phyloP scores from a whole-genome alignment of 2,797 vertebrate genomes.

The Ctenopoma kingsleyae region DNA sequence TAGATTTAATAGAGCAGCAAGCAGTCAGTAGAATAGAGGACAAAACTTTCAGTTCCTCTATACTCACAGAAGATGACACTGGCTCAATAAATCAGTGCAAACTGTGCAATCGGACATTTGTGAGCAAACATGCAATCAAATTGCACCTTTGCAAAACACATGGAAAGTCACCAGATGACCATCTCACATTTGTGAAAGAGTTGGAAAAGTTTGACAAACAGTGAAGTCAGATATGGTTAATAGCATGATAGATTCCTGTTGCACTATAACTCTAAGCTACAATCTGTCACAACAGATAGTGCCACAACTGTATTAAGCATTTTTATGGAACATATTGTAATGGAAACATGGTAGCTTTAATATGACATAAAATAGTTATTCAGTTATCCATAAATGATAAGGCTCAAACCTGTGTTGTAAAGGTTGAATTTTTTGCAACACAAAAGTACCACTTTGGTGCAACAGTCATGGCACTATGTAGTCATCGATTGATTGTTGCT shows the following conservation, averaged over 20 bases:
- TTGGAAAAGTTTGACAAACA: constrained; percentile 95
- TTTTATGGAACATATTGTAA: constrained; percentile 48
- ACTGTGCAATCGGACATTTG: constrained; percentile 98
- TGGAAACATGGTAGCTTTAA: constrained; percentile 68
- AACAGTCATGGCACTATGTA: constrained; percentile 78
- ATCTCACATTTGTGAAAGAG: constrained; percentile 97
- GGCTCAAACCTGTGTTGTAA: constrained; percentile 47
- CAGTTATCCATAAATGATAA: constrained; percentile 40
- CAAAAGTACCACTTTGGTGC: constrained; percentile 55
- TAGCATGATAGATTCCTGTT: constrained; percentile 88
- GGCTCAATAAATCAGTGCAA: constrained; percentile 96
- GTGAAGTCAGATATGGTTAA: constrained; percentile 80
- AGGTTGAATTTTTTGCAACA: constrained; percentile 43
- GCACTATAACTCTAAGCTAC: constrained; percentile 87
- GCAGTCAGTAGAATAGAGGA: constrained; percentile 89
- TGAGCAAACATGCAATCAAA: constrained; percentile 99
- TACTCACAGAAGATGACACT: constrained; percentile 91
- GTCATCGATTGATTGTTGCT: constrained; percentile 83
- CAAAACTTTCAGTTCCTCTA: constrained; percentile 90
- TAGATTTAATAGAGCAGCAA: constrained; percentile 94
- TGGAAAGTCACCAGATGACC: constrained; percentile 98
- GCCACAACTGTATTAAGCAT: constrained; percentile 66
- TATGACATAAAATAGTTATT: constrained; percentile 54
- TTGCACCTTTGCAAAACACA: constrained; percentile 99
- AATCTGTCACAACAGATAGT: constrained; percentile 76